phyloP scores from a whole-genome alignment of 2,797 vertebrate species.

The Antrozous pallidus region DNA sequence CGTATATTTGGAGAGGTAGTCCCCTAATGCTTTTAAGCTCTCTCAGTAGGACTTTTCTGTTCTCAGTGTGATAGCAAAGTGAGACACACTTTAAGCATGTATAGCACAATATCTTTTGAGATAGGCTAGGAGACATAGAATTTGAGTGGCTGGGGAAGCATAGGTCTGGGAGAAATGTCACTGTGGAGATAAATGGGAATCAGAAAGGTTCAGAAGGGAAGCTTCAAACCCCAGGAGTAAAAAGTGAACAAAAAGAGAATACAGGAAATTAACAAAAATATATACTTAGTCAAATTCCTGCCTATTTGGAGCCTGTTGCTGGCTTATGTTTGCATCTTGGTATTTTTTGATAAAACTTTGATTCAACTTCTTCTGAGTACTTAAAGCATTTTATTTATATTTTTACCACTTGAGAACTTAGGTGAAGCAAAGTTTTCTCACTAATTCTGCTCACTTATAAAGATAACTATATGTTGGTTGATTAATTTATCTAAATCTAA shows the following conservation, averaged over 20 bases:
- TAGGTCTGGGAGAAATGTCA: background rate
- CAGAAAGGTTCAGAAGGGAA: background rate
- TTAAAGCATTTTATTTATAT: slow-evolving; percentile 6
- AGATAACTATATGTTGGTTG: background rate
- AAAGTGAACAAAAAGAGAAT: background rate
- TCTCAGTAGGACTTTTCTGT: background rate
- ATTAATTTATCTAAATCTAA: background rate
- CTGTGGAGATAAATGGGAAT: background rate
- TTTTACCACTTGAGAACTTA: background rate
- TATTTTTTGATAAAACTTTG: background rate
- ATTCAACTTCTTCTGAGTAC: background rate
- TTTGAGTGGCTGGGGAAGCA: background rate
- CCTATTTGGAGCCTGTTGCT: background rate
- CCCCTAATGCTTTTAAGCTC: background rate
- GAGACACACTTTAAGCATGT: background rate
- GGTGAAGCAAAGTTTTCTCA: background rate
- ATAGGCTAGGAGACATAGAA: background rate
- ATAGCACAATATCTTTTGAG: background rate
- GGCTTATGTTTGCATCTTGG: background rate
- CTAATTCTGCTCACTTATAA: slow-evolving; percentile 29
- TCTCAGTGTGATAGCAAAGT: background rate
- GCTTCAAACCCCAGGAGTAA: background rate
- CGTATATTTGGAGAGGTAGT: background rate
- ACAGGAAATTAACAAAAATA: background rate
- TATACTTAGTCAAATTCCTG: background rate